phyloP scores from a whole-genome alignment of 2,888 invertebrate genomes.

The Bugulina stolonifera region DNA sequence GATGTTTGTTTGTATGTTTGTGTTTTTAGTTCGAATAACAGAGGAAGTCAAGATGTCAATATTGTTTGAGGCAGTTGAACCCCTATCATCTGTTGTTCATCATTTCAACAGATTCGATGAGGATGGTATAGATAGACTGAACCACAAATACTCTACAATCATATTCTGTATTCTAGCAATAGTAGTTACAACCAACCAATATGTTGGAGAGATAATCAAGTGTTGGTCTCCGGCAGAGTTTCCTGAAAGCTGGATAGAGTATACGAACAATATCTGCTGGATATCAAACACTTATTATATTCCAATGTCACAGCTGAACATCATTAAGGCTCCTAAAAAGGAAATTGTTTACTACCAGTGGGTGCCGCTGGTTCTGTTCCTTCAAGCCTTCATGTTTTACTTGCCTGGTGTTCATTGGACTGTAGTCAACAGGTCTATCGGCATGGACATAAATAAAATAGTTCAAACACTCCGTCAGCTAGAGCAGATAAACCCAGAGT shows the following conservation, averaged over 20 bases:
- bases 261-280: slow-evolving; percentile 24
- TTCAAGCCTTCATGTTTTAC: slow-evolving; percentile 28
- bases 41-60: slow-evolving; percentile 11
- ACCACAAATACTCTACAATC: slow-evolving; percentile 26
- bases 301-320: slow-evolving; percentile 15
- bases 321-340: slow-evolving; percentile 21
- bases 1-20: too few species aligned
- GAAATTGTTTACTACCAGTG: slow-evolving; percentile 28
- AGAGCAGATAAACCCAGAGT: slow-evolving; percentile 20
- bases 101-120: slow-evolving; percentile 25
- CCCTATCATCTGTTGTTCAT: slow-evolving; percentile 12
- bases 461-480: background rate
- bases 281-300: slow-evolving; percentile 26
- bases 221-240: slow-evolving; percentile 26
- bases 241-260: slow-evolving; percentile 20
- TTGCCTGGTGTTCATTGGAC: slow-evolving; percentile 28
- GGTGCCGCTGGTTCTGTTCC: slow-evolving; percentile 28
- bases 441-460: slow-evolving; percentile 24
- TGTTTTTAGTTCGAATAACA: background rate
- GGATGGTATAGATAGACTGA: slow-evolving; percentile 24
- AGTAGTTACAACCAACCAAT: slow-evolving; percentile 18
- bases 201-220: slow-evolving; percentile 22
- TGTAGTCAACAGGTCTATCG: background rate
- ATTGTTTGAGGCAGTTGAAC: slow-evolving; percentile 13
- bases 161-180: slow-evolving; percentile 26